Evolutionary conservation across 1,140 invertebrate genomes (phyloP), one percentile per base, ranked within the genome.

Genomic region (Drosophila ironensis): DNA sequence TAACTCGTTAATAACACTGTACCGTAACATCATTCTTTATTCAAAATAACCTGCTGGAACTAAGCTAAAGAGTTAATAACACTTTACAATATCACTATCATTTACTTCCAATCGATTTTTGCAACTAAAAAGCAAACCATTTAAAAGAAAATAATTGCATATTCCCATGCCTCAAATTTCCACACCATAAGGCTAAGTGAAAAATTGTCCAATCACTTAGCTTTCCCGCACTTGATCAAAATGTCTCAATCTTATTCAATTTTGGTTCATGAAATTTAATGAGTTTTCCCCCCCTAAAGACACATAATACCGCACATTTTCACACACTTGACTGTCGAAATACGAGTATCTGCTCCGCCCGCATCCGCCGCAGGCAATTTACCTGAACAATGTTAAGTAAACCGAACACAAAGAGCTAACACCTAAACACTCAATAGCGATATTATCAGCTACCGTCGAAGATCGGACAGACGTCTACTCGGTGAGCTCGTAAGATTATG

Each of bases 401-500:
- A n/a, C n/a, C n/a, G n/a, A n/a, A n/a, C n/a, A n/a, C 44, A 42
- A 27, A 47, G 42, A 44, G 11, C 41, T 42, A 28, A 24, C 51
- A 30, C 3, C n/a, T n/a, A n/a, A n/a, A n/a, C n/a, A n/a, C n/a
- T n/a, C n/a, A n/a, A n/a, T n/a, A n/a, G n/a, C 30, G 40, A 69
- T 57, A 69, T 38, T 41, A 69, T 69, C 42, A 22, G 51, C 51
- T 48, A 57, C 44, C 30, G 40, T 30, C 12, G 37, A 24, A 40
- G 64, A 69, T 69, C 7, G 11, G 6, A 8, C 24, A 25, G 14
- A 38, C 37, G 25, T 33, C 46, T 40, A 41, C n/a, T n/a, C n/a
- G n/a, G n/a, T n/a, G 48, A 57, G 68, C 46, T 22, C 27, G 12
- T 46, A 38, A 56, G 50, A 77, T 72, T 67, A 81, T 75, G 59